Base-by-base conservation (phyloP, 2,797 vertebrate genomes). In the Tapera naevia region DNA sequence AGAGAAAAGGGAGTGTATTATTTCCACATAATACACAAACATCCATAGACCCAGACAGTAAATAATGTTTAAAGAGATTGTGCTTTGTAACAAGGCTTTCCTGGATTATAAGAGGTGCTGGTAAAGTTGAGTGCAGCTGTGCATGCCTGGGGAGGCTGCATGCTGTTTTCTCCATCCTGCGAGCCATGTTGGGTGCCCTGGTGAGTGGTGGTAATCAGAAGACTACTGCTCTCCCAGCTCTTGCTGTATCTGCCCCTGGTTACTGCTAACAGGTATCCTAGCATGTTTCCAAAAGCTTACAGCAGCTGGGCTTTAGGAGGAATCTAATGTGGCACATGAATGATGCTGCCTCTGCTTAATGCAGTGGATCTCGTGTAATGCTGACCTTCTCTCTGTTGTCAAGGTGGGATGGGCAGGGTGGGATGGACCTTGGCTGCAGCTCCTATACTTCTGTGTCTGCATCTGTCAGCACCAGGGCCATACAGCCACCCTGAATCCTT, bases 371-470 rank as follows among this genome's bases (percentile, higher is more conserved):
- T 76, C 35, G 10, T 56, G 28, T 73, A 28, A 32, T 32, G 41
- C 19, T 2, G 3, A 54, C 25, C 0, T 1, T 5, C 16, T 65
- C 16, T 21, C 24, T 53, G n/a, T 74, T 76, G 9, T 48, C 2
- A 2, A 30, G 23, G 22, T 30, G 41, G 37, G 50, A 58, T 3
- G 12, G 45, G 23, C 28, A 22, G 33, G 7, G 13, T 64, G 51
- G 33, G 65, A 60, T 17, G 65, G 64, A 27, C 25, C 35, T n/a
- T 15, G 35, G 41, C 37, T 24, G 28, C 28, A 50, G 54, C 35
- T 79, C 16, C 66, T 54, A 39, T 73, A 33, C 35, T 54, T 9
- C 30, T 33, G 24, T 43, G 11, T 78, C 58, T 71, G n/a, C 12
- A n/a, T 51, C 18, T 41, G 46, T 30, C 27, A 75, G 35, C 41